Percentiles rank a stretch among this genome's conserved stretches.
These are phyloP conservation scores for Drosophila anomalata DNA, from an alignment of 2,888 invertebrate species.

Conservation along the genomic window DNA sequence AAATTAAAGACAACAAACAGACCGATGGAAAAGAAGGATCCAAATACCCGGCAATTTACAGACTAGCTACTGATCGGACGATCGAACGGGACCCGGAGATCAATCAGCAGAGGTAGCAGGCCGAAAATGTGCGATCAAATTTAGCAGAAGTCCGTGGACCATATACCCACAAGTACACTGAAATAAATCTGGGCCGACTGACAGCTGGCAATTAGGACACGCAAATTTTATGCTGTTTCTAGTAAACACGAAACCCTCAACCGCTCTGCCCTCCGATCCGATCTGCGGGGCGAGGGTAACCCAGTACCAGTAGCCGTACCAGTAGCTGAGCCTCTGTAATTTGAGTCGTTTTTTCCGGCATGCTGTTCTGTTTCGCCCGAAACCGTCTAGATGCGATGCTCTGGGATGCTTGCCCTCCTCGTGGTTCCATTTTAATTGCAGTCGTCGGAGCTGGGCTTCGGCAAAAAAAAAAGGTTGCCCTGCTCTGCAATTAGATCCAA, in stretches of 20 bases:
- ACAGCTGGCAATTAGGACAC: slow-evolving; percentile 67
- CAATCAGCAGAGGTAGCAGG: slow-evolving; percentile 21
- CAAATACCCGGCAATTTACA: slow-evolving; percentile 49
- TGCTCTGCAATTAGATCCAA: slow-evolving; percentile 72
- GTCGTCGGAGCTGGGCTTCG: slow-evolving; percentile 44
- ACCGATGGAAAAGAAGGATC: slow-evolving; percentile 10
- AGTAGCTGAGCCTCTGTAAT: slow-evolving; percentile 54
- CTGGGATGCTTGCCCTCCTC: slow-evolving; percentile 42
- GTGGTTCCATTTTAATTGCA: slow-evolving; percentile 71
- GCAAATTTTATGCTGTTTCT: slow-evolving; percentile 65
- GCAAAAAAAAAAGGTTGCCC: slow-evolving; percentile 57
- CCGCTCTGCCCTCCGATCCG: slow-evolving; percentile 3
- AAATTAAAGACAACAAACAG: slow-evolving; percentile 61
- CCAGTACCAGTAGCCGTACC: slow-evolving; percentile 22
- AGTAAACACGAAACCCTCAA: slow-evolving; percentile 50
- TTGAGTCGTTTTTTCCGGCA: slow-evolving; percentile 76
- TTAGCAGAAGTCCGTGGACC: slow-evolving; percentile 58
- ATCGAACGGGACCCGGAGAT: slow-evolving; percentile 21
- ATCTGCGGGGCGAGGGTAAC: slow-evolving; percentile 23
- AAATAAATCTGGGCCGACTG: slow-evolving; percentile 34
- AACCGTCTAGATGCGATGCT: slow-evolving; percentile 28
- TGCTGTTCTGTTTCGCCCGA: slow-evolving; percentile 61
- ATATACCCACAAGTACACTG: slow-evolving; percentile 26
- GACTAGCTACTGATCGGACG: slow-evolving; percentile 29
- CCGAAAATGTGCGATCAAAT: slow-evolving; percentile 50